These are phyloP conservation scores for Archocentrus centrarchus DNA, from an alignment of 2,113 vertebrate species.

Conservation along the genomic window DNA sequence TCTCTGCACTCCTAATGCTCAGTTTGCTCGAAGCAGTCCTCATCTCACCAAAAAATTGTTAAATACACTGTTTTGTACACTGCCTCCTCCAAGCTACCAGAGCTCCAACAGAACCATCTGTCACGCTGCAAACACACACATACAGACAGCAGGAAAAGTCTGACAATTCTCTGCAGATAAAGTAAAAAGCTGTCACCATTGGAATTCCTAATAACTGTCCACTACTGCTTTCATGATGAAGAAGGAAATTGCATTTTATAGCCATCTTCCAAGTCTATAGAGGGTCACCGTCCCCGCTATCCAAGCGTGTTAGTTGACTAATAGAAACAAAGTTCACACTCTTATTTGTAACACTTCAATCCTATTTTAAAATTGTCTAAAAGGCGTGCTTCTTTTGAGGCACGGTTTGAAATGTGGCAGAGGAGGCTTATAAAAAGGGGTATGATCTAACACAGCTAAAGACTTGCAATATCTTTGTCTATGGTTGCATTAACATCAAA, in stretches of 20 bases:
- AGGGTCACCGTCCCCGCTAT: not conserved
- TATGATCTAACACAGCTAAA: not conserved
- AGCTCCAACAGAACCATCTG: not conserved
- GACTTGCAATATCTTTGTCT: not conserved
- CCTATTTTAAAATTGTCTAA: not conserved
- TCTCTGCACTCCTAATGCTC: conserved; percentile 9
- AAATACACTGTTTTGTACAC: not conserved
- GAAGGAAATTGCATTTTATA: not conserved
- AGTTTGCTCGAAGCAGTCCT: not conserved
- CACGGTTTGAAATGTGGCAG: not conserved
- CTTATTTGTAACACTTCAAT: not conserved
- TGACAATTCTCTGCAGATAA: not conserved
- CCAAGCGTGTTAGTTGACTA: not conserved
- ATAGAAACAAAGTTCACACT: not conserved
- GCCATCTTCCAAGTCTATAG: not conserved
- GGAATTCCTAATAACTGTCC: not conserved
- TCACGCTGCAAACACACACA: not conserved
- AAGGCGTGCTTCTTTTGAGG: not conserved
- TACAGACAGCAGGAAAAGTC: not conserved
- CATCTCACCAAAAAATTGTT: not conserved
- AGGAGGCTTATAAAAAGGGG: not conserved
- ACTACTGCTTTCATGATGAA: not conserved
- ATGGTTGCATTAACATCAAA: not conserved
- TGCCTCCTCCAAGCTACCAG: not conserved
- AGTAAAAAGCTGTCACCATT: not conserved